These are phyloP conservation scores for Popillia japonica DNA, from an alignment of 1,140 invertebrate genomes.

Conservation along the genomic window DNA sequence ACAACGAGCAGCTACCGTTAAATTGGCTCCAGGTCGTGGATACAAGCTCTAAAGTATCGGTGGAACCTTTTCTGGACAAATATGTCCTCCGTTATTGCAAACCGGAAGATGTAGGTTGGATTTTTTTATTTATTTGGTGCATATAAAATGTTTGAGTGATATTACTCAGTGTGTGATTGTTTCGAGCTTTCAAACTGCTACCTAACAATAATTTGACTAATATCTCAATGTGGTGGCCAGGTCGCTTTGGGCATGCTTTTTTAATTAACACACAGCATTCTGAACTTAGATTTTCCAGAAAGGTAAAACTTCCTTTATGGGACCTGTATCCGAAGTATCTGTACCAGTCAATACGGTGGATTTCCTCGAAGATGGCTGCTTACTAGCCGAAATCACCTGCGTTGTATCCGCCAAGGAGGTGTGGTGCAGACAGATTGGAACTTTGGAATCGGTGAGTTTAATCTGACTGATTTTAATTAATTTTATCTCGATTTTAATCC, in stretches of 20 bases:
- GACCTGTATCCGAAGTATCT: conserved; percentile 50
- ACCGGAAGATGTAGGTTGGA: conserved; percentile 54
- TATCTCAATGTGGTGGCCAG: not conserved
- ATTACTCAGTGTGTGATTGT: no score
- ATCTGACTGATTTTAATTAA: not conserved
- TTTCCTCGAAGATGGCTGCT: conserved; percentile 50
- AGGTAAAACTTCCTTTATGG: conserved; percentile 45
- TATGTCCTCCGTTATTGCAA: conserved; percentile 47
- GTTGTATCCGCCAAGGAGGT: conserved; percentile 55
- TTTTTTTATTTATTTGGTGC: no score
- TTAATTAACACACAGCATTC: conserved; percentile 43
- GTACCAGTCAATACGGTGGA: conserved; percentile 54
- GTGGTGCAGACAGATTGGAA: conserved; percentile 56
- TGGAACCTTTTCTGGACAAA: conserved; percentile 42
- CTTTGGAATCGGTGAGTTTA: conserved; percentile 55
- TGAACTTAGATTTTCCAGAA: conserved; percentile 57
- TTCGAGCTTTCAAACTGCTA: not conserved
- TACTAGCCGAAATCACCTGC: conserved; percentile 53
- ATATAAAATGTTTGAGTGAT: no score
- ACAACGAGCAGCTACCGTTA: conserved; percentile 53
- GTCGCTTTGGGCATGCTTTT: conserved; percentile 31
- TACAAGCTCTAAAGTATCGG: conserved; percentile 45
- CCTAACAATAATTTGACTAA: conserved; percentile 6
- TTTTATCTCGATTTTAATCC: not conserved
- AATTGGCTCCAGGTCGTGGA: conserved; percentile 57